Percentiles rank a stretch among this genome's conserved stretches.
These are phyloP conservation scores for Nesidiocoris tenuis DNA, from an alignment of 2,888 invertebrate species.

Conservation along the genomic window DNA sequence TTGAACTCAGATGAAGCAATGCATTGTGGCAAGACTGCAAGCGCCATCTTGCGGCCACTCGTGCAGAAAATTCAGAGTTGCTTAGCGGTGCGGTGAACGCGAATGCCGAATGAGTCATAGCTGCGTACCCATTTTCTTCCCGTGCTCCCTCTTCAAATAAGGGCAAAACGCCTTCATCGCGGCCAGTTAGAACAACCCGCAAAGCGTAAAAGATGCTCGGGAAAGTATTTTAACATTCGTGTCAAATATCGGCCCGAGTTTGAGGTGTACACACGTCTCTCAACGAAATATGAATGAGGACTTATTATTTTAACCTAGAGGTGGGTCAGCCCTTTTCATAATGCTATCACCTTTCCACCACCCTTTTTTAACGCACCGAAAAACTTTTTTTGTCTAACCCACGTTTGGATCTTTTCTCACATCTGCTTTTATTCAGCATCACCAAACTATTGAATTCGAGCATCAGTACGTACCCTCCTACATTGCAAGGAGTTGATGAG, in stretches of 20 bases:
- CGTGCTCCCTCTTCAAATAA: background rate
- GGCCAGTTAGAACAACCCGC: slow-evolving; percentile 19
- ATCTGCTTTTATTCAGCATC: too few relatives aligned
- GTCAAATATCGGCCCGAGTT: slow-evolving; percentile 3
- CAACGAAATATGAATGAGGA: slow-evolving; percentile 77
- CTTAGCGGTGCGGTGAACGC: too few relatives aligned
- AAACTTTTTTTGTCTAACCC: too few relatives aligned
- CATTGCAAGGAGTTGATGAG: too few relatives aligned
- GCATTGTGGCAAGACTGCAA: background rate
- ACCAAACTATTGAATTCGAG: too few relatives aligned
- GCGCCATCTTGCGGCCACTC: slow-evolving; percentile 17
- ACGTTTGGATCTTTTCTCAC: too few relatives aligned
- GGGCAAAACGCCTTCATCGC: slow-evolving; percentile 4
- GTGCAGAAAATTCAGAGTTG: too few relatives aligned
- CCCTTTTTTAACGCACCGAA: too few relatives aligned
- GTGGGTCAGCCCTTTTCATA: slow-evolving; percentile 58
- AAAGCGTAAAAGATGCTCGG: slow-evolving; percentile 5
- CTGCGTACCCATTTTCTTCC: background rate
- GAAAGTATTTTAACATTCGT: background rate
- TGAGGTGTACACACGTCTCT: slow-evolving; percentile 15
- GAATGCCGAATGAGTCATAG: too few relatives aligned
- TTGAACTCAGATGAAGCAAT: too few relatives aligned
- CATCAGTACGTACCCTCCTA: too few relatives aligned
- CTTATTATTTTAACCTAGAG: slow-evolving; percentile 81
- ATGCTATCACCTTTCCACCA: background rate